Percentiles rank a stretch among this genome's conserved stretches.
Conservation (phyloP, 2,888 invertebrate species). For the Cataglyphis albicans region DNA sequence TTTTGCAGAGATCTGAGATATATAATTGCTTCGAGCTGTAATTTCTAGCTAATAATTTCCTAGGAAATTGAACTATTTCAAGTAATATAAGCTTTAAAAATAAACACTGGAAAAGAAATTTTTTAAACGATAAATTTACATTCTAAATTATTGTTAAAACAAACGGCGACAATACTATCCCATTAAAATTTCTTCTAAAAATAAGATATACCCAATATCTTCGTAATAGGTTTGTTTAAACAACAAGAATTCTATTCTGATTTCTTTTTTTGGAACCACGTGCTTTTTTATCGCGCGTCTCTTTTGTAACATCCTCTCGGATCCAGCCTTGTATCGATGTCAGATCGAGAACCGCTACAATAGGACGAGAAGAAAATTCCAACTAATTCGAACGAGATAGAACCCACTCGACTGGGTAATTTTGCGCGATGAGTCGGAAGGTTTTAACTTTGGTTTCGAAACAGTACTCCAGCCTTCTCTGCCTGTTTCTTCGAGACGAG, state of each 20-base stretch:
- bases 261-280: constrained; percentile 16
- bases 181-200: neutral
- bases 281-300: constrained; percentile 33
- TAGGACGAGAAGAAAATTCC: constrained; percentile 76
- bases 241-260: constrained; percentile 12
- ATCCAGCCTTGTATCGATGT: constrained; percentile 77
- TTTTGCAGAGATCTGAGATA: neutral
- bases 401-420: constrained; percentile 78
- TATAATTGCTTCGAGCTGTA: neutral
- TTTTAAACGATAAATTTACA: neutral
- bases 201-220: neutral
- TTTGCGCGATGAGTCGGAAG: constrained; percentile 79
- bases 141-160: neutral
- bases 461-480: constrained; percentile 64
- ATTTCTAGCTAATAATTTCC: neutral
- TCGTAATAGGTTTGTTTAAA: constrained; percentile 39
- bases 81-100: constrained; percentile 1
- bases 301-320: constrained; percentile 51
- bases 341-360: constrained; percentile 76
- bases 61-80: neutral
- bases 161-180: neutral
- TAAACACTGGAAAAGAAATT: neutral
- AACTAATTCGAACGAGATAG: constrained; percentile 77
- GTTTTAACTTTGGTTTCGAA: constrained; percentile 64
- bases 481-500: constrained; percentile 50